These are phyloP conservation scores for Poecilia gillii DNA, from an alignment of 2,797 vertebrate species.

Conservation along the genomic window DNA sequence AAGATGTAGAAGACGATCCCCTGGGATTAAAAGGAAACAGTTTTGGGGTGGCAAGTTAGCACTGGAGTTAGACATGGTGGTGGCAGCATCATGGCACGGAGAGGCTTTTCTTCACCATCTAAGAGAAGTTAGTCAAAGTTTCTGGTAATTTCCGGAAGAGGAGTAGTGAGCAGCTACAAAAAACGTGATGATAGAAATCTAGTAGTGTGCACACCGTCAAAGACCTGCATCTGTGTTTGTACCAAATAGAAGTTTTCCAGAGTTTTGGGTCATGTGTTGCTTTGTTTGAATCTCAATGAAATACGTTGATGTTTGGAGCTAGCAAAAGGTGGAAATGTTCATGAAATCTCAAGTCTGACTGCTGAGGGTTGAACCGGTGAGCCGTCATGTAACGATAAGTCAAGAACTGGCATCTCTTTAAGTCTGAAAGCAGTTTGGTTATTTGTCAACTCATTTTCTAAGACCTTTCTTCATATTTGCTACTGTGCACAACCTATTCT, in stretches of 20 bases:
- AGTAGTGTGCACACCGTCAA: background rate
- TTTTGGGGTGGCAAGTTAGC: background rate
- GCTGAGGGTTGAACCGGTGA: background rate
- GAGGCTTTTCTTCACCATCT: background rate
- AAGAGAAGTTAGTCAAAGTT: background rate
- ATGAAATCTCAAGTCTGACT: background rate
- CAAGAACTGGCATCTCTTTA: background rate
- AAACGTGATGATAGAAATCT: background rate
- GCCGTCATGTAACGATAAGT: background rate
- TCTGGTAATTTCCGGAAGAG: background rate
- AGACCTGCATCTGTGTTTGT: background rate
- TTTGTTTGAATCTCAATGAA: background rate
- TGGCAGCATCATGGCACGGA: background rate
- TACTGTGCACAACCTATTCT: slow-evolving; percentile 9
- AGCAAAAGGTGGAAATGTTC: background rate
- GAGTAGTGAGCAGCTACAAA: background rate
- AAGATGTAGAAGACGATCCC: background rate
- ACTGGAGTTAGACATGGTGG: background rate
- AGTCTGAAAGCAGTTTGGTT: background rate
- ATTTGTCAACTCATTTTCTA: background rate
- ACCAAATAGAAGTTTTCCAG: background rate
- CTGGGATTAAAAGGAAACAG: background rate
- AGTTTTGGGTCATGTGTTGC: background rate
- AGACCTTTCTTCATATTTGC: background rate
- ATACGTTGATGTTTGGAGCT: background rate